These are phyloP conservation scores for Palythoa grandis DNA, from an alignment of 92 coral and sea anemone genomes.

Conservation along the genomic window DNA sequence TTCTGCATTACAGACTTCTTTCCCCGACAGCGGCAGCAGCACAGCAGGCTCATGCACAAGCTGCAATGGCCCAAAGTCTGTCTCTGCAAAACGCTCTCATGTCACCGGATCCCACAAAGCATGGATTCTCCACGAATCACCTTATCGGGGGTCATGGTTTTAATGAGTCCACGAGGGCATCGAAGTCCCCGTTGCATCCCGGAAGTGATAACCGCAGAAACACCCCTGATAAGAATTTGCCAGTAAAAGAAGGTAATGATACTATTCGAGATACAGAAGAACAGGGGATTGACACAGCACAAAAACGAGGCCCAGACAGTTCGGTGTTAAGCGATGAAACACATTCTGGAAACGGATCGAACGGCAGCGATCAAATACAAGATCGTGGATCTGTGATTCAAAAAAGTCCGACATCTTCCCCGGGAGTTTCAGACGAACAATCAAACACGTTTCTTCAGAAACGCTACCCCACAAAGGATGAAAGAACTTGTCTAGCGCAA, in stretches of 20 bases:
- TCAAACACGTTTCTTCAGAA: slow-evolving; percentile 52
- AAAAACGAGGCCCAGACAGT: slow-evolving; percentile 17
- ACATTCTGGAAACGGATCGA: slow-evolving; percentile 20
- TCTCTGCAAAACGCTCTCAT: slow-evolving; percentile 71
- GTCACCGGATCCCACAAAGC: slow-evolving; percentile 64
- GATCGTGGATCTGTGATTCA: slow-evolving; percentile 73
- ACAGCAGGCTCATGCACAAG: slow-evolving; percentile 47
- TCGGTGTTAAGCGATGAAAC: slow-evolving; percentile 44
- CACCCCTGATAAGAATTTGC: slow-evolving; percentile 35
- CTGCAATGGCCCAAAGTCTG: slow-evolving; percentile 55
- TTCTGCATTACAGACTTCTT: slow-evolving; percentile 82
- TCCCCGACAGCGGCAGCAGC: slow-evolving; percentile 62
- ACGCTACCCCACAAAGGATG: slow-evolving; percentile 49
- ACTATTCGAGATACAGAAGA: slow-evolving; percentile 25
- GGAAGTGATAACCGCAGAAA: slow-evolving; percentile 33
- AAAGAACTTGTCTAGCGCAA: slow-evolving; percentile 38
- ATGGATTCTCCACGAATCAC: slow-evolving; percentile 29
- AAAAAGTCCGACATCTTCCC: slow-evolving; percentile 75
- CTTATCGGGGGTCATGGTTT: background rate
- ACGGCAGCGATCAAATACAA: slow-evolving; percentile 27
- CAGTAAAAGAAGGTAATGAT: slow-evolving; percentile 41
- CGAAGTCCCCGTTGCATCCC: slow-evolving; percentile 32
- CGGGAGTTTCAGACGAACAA: slow-evolving; percentile 66
- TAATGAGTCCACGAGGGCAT: slow-evolving; percentile 15
- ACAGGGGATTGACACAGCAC: slow-evolving; percentile 44